phyloP scores from a whole-genome alignment of 2,888 invertebrate species.

The Sphaerophoria taeniata region DNA sequence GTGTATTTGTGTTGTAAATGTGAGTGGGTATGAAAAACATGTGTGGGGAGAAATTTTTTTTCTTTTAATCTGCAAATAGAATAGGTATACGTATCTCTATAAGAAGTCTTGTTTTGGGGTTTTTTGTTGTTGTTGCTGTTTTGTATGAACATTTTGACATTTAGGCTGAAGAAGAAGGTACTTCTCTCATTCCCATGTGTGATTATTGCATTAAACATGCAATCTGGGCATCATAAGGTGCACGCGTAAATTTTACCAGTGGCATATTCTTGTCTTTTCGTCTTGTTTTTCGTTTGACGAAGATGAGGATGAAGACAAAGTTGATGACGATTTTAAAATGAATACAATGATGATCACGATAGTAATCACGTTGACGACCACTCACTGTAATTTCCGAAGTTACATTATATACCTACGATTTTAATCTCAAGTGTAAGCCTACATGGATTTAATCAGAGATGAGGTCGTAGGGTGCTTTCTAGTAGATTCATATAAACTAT shows the following conservation, averaged over 20 bases:
- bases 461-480: conserved; percentile 44
- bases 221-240: conserved; percentile 44
- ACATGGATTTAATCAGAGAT: conserved; percentile 48
- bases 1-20: conserved; percentile 33
- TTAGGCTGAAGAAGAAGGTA: conserved; percentile 49
- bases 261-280: conserved; percentile 24
- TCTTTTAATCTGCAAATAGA: conserved; percentile 57
- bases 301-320: not conserved
- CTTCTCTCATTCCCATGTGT: conserved; percentile 59
- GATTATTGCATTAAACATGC: conserved; percentile 72
- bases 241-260: conserved; percentile 30
- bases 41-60: conserved; percentile 67
- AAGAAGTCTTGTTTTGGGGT: not conserved
- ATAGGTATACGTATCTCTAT: conserved; percentile 48
- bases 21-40: conserved; percentile 59
- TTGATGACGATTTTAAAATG: too few species aligned
- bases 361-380: conserved; percentile 53
- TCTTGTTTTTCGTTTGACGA: not conserved
- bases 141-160: conserved; percentile 69
- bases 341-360: conserved; percentile 42
- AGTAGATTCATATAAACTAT: not conserved
- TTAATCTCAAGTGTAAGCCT: conserved; percentile 62
- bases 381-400: conserved; percentile 43
- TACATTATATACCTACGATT: conserved; percentile 19
- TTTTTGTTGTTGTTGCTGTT: conserved; percentile 12